Conservation (phyloP, 1,140 invertebrate genomes). For the Calosoma granatense region DNA sequence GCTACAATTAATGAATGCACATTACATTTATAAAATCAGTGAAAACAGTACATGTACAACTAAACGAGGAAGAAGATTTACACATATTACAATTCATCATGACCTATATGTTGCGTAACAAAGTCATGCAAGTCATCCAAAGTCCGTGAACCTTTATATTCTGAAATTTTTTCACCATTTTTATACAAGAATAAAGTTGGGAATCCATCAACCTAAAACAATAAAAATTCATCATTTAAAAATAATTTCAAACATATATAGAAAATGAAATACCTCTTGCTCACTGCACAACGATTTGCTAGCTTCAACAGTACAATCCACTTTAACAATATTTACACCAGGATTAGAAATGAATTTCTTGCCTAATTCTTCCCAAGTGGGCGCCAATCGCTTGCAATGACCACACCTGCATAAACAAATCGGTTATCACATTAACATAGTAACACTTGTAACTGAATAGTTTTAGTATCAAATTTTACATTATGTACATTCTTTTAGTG, state of each 20-base stretch:
- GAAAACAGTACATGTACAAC: too few relatives aligned
- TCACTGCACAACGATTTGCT: conserved; percentile 54
- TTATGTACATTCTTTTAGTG: too few relatives aligned
- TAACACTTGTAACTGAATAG: conserved; percentile 12
- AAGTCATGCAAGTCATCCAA: conserved; percentile 57
- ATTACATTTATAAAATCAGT: too few relatives aligned
- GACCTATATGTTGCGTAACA: conserved; percentile 42
- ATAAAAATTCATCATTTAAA: conserved; percentile 4
- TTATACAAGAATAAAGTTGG: conserved; percentile 58
- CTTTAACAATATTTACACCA: conserved; percentile 53
- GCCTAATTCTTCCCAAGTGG: conserved; percentile 60
- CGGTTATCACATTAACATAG: too few relatives aligned
- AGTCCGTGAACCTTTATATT: conserved; percentile 60
- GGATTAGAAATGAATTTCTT: conserved; percentile 45
- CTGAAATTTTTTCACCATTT: conserved; percentile 52
- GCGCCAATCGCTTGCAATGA: conserved; percentile 58
- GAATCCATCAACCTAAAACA: conserved; percentile 51
- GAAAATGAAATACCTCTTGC: conserved; percentile 41
- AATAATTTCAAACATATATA: conserved; percentile 11
- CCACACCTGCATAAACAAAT: conserved; percentile 54
- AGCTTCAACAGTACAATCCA: conserved; percentile 54
- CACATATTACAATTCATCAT: conserved; percentile 55
- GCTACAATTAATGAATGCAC: too few relatives aligned
- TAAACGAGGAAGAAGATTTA: too few relatives aligned
- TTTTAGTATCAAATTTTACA: conserved; percentile 7